These are phyloP conservation scores for Serripes groenlandicus DNA, from an alignment of 2,888 invertebrate genomes.

Conservation along the genomic window DNA sequence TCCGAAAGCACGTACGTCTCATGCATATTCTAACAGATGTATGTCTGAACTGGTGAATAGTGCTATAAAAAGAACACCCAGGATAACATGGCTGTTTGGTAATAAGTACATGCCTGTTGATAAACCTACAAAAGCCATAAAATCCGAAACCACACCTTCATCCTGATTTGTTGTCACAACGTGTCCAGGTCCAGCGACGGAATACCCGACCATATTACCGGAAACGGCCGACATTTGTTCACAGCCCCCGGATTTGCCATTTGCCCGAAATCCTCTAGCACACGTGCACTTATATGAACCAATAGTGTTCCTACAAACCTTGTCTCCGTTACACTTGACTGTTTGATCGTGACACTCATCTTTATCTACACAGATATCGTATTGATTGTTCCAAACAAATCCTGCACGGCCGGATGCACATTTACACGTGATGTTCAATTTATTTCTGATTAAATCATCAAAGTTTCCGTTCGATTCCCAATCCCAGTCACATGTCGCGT, in stretches of 20 bases:
- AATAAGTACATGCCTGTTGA: constrained; percentile 1
- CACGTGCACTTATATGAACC: constrained; percentile 76
- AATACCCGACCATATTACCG: not conserved
- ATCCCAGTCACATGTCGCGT: constrained; percentile 60
- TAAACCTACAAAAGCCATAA: constrained; percentile 7
- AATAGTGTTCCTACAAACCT: constrained; percentile 72
- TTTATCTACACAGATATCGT: constrained; percentile 74
- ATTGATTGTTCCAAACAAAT: constrained; percentile 74
- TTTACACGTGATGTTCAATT: constrained; percentile 78
- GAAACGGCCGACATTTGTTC: constrained; percentile 36
- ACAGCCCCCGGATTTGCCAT: constrained; percentile 58
- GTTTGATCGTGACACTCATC: constrained; percentile 75
- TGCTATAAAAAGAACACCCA: no score
- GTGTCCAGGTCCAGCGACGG: not conserved
- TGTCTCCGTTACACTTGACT: constrained; percentile 37
- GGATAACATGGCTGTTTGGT: no score
- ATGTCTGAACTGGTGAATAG: no score
- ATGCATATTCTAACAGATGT: no score
- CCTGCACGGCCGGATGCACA: constrained; percentile 71
- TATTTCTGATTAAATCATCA: constrained; percentile 75
- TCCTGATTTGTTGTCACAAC: not conserved
- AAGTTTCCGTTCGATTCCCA: constrained; percentile 73
- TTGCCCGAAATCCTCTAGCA: constrained; percentile 63
- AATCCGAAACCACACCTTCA: not conserved
- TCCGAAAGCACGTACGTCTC: no score